phyloP scores from a whole-genome alignment of 2,113 vertebrate species.

The Neodontobutis hainanensis region DNA sequence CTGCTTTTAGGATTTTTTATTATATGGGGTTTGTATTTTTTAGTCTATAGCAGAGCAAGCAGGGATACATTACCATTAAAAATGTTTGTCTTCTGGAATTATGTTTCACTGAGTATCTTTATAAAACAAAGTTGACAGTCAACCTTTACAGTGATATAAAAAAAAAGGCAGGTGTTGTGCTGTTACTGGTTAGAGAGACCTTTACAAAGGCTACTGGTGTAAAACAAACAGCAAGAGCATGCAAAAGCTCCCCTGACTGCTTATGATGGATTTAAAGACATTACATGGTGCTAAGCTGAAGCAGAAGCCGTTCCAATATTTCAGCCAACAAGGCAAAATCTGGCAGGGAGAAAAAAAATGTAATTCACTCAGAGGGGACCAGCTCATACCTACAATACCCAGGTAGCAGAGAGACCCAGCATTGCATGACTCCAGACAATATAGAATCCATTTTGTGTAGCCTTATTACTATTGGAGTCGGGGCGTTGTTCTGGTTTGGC shows the following conservation, averaged over 20 bases:
- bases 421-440: constrained; percentile 46
- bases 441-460: constrained; percentile 43
- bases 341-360: constrained; percentile 22
- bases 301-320: constrained; percentile 50
- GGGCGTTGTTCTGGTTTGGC: constrained; percentile 48
- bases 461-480: constrained; percentile 55
- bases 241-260: constrained; percentile 29
- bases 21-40: constrained; percentile 2
- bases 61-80: too few species aligned
- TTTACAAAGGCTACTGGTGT: constrained; percentile 45
- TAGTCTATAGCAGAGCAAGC: neutral
- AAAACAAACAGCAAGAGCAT: constrained; percentile 51
- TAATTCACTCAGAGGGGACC: constrained; percentile 26
- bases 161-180: constrained; percentile 25
- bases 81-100: too few species aligned
- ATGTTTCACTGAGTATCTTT: neutral
- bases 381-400: constrained; percentile 35
- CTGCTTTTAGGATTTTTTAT: neutral
- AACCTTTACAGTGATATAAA: constrained; percentile 2
- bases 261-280: constrained; percentile 63
- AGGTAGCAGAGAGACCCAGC: constrained; percentile 28
- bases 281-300: constrained; percentile 56
- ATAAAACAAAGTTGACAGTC: neutral
- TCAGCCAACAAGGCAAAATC: constrained; percentile 52
- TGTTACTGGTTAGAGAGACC: constrained; percentile 29